Conservation (phyloP, 2,113 vertebrate species). For the Balaeniceps rex region DNA sequence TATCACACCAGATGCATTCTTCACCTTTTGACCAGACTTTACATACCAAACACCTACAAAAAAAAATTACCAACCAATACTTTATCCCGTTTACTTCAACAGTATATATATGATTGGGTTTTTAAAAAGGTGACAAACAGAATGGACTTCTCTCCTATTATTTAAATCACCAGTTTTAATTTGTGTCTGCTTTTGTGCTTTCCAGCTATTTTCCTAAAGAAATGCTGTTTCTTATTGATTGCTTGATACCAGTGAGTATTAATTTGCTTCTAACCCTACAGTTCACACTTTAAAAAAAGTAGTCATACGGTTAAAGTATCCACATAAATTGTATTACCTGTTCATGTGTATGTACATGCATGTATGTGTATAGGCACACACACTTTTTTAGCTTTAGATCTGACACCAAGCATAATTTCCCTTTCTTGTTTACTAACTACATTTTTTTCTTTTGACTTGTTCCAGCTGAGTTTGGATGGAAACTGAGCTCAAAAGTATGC, state of each 20-base stretch:
- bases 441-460: not conserved
- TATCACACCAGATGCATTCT: not conserved
- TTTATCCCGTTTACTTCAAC: not conserved
- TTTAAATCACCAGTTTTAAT: not conserved
- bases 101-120: not conserved
- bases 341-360: not conserved
- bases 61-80: not conserved
- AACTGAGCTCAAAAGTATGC: not conserved
- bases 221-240: not conserved
- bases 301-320: not conserved
- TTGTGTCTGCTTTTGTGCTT: not conserved
- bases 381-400: not conserved
- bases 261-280: not conserved
- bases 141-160: not conserved
- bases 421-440: not conserved
- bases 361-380: accelerated
- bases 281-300: not conserved
- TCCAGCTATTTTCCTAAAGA: not conserved
- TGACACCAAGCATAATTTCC: not conserved
- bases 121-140: not conserved
- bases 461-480: not conserved
- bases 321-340: not conserved
- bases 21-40: not conserved
- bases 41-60: not conserved
- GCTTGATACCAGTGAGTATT: not conserved